Evolutionary conservation across 92 coral and sea anemone species (phyloP), one percentile per base, ranked within the genome.

Genomic region (Phenganax stokvisi): DNA sequence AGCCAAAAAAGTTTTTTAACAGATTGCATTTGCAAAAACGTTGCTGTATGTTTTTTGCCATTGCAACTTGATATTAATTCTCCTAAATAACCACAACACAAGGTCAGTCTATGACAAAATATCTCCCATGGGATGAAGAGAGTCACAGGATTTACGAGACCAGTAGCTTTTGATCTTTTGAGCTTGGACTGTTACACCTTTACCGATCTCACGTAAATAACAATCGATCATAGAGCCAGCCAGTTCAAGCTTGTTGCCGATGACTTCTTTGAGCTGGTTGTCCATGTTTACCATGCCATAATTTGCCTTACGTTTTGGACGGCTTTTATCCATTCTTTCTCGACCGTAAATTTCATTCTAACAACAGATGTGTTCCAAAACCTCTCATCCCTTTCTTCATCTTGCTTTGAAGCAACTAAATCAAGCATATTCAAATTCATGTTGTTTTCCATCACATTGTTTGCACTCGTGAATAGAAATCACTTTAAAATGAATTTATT

Each of bases 161-260:
- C 88, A 74, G n/a, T n/a, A n/a, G n/a, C n/a, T n/a, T n/a, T n/a
- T n/a, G n/a, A n/a, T n/a, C n/a, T n/a, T n/a, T n/a, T n/a, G n/a
- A n/a, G n/a, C n/a, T n/a, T n/a, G n/a, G n/a, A n/a, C n/a, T n/a
- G n/a, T n/a, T 76, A 89, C 56, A 12, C 82, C 0, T 71, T 81
- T 80, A 72, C 92, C 92, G 27, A 86, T 55, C 72, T 89, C 90
- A 10, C 25, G 29, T 54, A 89, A 72, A 81, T 89, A 87, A 51
- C 85, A 82, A 59, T 89, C 93, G 59, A 87, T 54, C 47, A 89
- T 79, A 8, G 93, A 90, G 62, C 93, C 93, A 9, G 76, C 84
- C 83, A 89, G 64, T 63, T 89, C 90, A 8, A 90, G 87, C 58
- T 87, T 87, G 74, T 89, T 87, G 27, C 89, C 89, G n/a, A 87